A percentile compares a stretch with the other conserved stretches of the same genome.
phyloP scores from a whole-genome alignment of 2,113 vertebrate species.

The Lamprotornis superbus region DNA sequence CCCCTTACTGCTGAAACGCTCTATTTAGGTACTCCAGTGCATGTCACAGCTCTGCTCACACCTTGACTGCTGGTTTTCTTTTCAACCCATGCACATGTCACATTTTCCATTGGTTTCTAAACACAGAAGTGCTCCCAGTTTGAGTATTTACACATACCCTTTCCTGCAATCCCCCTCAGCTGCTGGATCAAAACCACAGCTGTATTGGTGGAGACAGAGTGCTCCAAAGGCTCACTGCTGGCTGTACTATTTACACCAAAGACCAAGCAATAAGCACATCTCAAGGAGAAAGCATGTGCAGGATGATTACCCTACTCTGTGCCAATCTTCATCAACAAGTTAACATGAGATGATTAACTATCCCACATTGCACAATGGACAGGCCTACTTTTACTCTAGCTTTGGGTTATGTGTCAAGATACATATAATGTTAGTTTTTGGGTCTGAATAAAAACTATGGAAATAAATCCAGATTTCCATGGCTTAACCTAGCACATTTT shows the following conservation, averaged over 20 bases:
- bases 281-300: background rate
- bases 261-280: background rate
- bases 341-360: background rate
- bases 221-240: background rate
- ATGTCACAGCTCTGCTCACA: background rate
- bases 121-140: background rate
- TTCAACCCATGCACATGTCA: background rate
- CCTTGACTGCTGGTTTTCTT: background rate
- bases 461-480: background rate
- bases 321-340: background rate
- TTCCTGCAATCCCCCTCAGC: background rate
- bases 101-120: background rate
- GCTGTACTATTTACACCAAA: background rate
- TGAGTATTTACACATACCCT: background rate
- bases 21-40: background rate
- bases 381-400: background rate
- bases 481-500: background rate
- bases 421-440: background rate
- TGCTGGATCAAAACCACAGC: background rate
- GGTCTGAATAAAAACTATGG: background rate
- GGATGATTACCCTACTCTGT: background rate
- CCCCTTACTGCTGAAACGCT: background rate
- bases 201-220: background rate
- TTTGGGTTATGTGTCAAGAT: background rate
- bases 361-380: background rate